These are phyloP conservation scores for Meghimatium bilineatum DNA, from an alignment of 2,888 invertebrate genomes.

Conservation along the genomic window DNA sequence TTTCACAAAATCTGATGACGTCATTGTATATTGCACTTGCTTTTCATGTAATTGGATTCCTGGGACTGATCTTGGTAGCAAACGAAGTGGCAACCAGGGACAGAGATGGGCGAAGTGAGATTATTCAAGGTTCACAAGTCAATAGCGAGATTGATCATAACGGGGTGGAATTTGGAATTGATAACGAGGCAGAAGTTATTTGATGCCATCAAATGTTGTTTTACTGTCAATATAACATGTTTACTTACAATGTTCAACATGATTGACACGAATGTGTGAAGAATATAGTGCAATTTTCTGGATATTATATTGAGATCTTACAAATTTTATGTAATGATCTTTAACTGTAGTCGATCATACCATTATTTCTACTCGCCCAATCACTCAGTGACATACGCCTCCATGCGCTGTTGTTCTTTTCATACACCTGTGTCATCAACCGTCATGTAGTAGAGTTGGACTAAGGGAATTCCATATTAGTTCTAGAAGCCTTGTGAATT, in stretches of 20 bases:
- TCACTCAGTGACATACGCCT: too few relatives aligned
- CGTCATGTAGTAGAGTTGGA: too few relatives aligned
- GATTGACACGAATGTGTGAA: too few relatives aligned
- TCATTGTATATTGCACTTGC: conserved; percentile 52
- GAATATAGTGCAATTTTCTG: too few relatives aligned
- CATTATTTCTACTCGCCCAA: too few relatives aligned
- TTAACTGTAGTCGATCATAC: too few relatives aligned
- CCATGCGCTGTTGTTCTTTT: too few relatives aligned
- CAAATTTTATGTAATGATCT: too few relatives aligned
- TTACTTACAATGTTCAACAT: background rate
- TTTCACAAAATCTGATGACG: conserved; percentile 51
- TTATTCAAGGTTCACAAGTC: conserved; percentile 19
- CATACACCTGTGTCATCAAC: too few relatives aligned
- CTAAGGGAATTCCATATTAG: too few relatives aligned
- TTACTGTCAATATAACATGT: background rate
- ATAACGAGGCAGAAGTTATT: conserved; percentile 26
- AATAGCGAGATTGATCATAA: conserved; percentile 24
- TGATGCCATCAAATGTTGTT: background rate
- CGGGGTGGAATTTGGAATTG: conserved; percentile 5
- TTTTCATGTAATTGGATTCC: conserved; percentile 52
- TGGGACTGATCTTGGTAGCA: conserved; percentile 54
- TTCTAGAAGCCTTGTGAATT: too few relatives aligned
- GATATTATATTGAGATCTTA: too few relatives aligned
- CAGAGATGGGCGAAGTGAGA: conserved; percentile 11
- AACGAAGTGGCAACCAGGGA: conserved; percentile 48